A percentile compares a stretch with the other conserved stretches of the same genome.
These are phyloP conservation scores for Erythrolamprus reginae DNA, from an alignment of 2,113 vertebrate species.

Conservation along the genomic window DNA sequence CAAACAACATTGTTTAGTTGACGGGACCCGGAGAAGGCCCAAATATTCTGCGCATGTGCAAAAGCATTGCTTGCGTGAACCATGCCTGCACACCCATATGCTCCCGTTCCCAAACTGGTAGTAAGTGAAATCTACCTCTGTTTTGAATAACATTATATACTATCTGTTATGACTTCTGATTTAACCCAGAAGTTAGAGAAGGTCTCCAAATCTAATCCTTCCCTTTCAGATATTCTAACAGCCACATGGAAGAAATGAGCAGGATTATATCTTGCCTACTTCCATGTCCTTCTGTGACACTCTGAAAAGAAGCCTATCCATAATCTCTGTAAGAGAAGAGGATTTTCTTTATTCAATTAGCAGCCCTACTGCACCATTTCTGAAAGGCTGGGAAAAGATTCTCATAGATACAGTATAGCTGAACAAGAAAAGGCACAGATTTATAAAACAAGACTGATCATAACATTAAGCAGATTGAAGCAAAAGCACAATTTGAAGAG, in stretches of 20 bases:
- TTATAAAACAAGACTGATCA: neutral
- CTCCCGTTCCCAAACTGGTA: too few species aligned
- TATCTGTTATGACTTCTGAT: neutral
- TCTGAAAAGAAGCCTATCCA: neutral
- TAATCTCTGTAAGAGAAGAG: neutral
- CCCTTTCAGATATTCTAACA: neutral
- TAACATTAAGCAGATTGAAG: neutral
- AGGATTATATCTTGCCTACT: neutral
- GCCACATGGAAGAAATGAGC: neutral
- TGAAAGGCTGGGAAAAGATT: neutral
- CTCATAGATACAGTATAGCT: neutral
- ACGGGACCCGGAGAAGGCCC: too few species aligned
- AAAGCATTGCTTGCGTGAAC: too few species aligned
- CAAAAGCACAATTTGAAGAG: neutral
- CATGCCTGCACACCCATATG: too few species aligned
- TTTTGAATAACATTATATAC: neutral
- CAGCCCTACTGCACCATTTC: neutral
- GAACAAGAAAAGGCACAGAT: neutral
- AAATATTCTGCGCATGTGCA: too few species aligned
- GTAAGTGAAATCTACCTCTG: too few species aligned
- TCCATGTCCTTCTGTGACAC: neutral
- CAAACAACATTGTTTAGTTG: too few species aligned
- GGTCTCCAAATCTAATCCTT: neutral
- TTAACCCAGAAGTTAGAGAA: neutral
- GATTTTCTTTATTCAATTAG: neutral